Base-by-base conservation (phyloP, 2,113 vertebrate species). In the Lutjanus erythropterus region DNA sequence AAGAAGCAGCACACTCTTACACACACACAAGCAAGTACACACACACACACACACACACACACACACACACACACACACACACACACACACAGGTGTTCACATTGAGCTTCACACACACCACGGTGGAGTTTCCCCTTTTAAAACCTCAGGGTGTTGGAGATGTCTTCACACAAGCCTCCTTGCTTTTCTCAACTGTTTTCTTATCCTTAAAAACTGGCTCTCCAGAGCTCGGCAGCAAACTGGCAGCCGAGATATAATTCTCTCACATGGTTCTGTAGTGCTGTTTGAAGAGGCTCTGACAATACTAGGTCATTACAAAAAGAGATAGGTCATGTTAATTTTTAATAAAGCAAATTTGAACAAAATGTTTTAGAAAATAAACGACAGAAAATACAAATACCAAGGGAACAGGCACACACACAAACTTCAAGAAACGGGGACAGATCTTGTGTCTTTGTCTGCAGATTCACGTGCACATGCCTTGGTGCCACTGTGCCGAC, bases 171-270 rank as follows among this genome's bases (percentile, higher is more conserved):
- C 80, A 86, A 27, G 42, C 66, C n/a, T 61, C 21, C 41, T 83
- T 49, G 1, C 67, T 85, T 78, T 81, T 42, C 72, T 75, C 61
- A 56, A 70, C 56, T 78, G 65, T 50, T 68, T 84, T 78, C 68
- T 83, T 86, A 60, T 88, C 77, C 56, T 61, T 73, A 61, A 85
- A 84, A 87, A 80, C 18, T 11, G 37, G 33, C 77, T 83, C 83
- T 83, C 81, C 66, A 55, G 81, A 84, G 77, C 50, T 29, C 5
- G n/a, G 49, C 33, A 21, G 49, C 33, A 60, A 65, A 69, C 84
- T 67, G 72, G 21, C 75, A 84, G 64, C 46, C 6, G 80, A 78
- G 74, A 80, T 83, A 29, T 53, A 23, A 69, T 70, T 77, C 75
- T 75, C 70, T 83, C 73, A 25, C 29, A n/a, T 21, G n/a, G 42